Percentiles rank a stretch among this genome's conserved stretches.
Conservation (phyloP, 2,888 invertebrate genomes). For the Cephus runcator region DNA sequence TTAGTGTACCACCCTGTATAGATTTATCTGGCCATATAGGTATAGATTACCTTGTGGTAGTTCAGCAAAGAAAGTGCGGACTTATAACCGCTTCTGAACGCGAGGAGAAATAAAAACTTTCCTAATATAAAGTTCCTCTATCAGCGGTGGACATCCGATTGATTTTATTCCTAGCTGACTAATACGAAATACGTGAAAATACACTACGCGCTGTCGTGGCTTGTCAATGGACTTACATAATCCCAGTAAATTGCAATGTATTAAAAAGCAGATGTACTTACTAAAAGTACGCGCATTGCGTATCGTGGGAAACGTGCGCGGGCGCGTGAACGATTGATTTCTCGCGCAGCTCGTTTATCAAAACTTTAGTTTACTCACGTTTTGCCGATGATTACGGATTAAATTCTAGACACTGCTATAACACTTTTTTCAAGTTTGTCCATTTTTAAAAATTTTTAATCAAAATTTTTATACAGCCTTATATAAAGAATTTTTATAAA, state of each 20-base stretch:
- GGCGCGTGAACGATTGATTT: neutral
- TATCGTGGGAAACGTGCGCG: neutral
- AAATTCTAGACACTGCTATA: no score
- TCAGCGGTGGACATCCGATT: constrained; percentile 33
- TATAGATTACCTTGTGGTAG: constrained; percentile 15
- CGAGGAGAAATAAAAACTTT: constrained; percentile 53
- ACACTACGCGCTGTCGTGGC: neutral
- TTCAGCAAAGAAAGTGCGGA: constrained; percentile 21
- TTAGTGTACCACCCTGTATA: neutral
- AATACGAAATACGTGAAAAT: constrained; percentile 18
- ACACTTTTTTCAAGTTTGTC: no score
- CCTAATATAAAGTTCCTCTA: constrained; percentile 55
- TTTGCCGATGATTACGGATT: no score
- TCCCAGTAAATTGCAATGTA: neutral
- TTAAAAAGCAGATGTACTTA: neutral
- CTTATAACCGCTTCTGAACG: constrained; percentile 36
- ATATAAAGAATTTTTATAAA: no score
- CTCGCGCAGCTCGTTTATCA: no score
- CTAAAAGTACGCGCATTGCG: neutral
- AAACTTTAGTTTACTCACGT: no score
- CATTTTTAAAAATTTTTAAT: no score
- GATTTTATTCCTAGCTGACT: constrained; percentile 41
- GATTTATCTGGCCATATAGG: neutral
- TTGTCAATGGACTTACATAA: neutral
- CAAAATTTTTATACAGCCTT: no score